These are phyloP conservation scores for Drosophila lacteicornis DNA, from an alignment of 1,140 invertebrate genomes.

Conservation along the genomic window DNA sequence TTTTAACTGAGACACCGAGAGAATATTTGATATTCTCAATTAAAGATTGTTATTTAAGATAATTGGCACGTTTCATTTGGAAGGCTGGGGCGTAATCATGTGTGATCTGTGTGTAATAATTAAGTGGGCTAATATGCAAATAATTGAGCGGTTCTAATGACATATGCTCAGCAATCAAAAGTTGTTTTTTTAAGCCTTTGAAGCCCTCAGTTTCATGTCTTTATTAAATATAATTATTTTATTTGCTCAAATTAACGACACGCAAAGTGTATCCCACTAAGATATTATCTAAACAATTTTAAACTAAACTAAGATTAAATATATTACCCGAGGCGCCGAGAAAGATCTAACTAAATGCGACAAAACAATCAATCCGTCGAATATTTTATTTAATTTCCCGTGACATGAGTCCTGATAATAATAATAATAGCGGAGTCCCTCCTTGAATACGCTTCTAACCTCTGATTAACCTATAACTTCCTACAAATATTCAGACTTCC, in stretches of 20 bases:
- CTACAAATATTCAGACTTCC: not conserved
- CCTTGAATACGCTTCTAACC: too few relatives aligned
- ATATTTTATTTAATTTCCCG: too few relatives aligned
- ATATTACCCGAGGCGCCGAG: not conserved
- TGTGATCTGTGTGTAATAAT: not conserved
- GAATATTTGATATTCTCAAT: slow-evolving; percentile 2
- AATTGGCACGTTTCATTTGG: not conserved
- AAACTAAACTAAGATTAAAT: not conserved
- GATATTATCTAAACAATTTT: not conserved
- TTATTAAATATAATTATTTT: slow-evolving; percentile 8
- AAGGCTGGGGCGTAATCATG: not conserved
- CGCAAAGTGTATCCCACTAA: not conserved
- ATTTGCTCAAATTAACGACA: not conserved
- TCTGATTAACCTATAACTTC: too few relatives aligned
- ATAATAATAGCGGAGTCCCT: too few relatives aligned
- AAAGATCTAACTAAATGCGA: not conserved
- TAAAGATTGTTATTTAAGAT: slow-evolving; percentile 3
- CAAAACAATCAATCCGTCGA: too few relatives aligned
- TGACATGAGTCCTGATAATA: too few relatives aligned
- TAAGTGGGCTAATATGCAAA: slow-evolving; percentile 10
- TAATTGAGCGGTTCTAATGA: not conserved
- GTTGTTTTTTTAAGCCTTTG: not conserved
- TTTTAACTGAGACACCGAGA: not conserved
- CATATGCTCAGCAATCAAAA: slow-evolving; percentile 1
- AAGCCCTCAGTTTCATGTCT: slow-evolving; percentile 1